A percentile compares a stretch with the other conserved stretches of the same genome.
These are phyloP conservation scores for Apteryx mantelli DNA, from an alignment of 2,113 vertebrate genomes.

Conservation along the genomic window DNA sequence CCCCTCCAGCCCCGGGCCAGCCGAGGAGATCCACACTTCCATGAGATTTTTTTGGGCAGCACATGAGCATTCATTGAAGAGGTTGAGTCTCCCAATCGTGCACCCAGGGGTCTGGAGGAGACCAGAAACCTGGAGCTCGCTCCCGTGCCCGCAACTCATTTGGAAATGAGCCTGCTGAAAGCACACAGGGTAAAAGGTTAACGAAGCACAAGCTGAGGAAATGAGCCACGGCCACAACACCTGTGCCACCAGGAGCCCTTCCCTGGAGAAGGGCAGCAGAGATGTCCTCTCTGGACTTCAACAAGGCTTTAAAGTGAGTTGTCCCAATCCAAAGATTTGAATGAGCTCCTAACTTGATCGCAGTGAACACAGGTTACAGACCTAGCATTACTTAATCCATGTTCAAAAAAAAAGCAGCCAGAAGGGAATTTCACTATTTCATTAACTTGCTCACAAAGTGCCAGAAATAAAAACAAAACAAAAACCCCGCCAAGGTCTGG, in stretches of 20 bases:
- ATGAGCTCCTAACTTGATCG: background rate
- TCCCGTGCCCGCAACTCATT: background rate
- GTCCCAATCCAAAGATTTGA: background rate
- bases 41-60: background rate
- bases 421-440: background rate
- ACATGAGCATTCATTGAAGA: rapidly evolving
- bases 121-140: rapidly evolving
- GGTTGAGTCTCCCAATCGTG: rapidly evolving
- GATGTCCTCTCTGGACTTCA: background rate
- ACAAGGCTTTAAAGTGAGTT: background rate
- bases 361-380: background rate
- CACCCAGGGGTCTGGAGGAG: background rate
- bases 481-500: too few relatives aligned
- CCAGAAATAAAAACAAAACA: background rate
- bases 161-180: background rate
- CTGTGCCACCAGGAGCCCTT: background rate
- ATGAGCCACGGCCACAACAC: background rate
- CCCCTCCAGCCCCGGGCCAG: background rate
- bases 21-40: rapidly evolving
- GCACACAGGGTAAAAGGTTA: slow-evolving; percentile 4
- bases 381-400: background rate
- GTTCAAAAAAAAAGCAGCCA: background rate
- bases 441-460: background rate
- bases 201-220: slow-evolving; percentile 37
- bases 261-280: background rate